Base-by-base conservation (phyloP, 2,113 vertebrate genomes). In the Sitta europaea region DNA sequence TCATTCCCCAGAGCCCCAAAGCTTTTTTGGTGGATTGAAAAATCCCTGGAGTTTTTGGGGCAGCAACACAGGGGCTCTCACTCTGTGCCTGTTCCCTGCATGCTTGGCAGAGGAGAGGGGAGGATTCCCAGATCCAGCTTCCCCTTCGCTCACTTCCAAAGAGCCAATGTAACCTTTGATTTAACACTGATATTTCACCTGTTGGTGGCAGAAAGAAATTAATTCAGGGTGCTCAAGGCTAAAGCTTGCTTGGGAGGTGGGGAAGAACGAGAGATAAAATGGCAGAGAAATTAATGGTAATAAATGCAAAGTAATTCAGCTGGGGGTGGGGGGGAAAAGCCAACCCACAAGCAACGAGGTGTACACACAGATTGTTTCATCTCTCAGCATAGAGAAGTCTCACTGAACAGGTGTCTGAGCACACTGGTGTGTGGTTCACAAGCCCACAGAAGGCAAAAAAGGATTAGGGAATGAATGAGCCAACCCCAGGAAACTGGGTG, bases 81-180 rank as follows among this genome's bases (percentile, higher is more conserved):
- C 20, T 40, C 22, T 48, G 36, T 5, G 5, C 45, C 70, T 33
- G 12, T 20, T 90, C 53, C 59, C 35, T 25, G 9, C 14, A 28
- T 0, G 0, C 45, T 21, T 1, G 38, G 27, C 3, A 2, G 55
- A 62, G 42, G 23, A 0, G 1, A 31, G 9, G 14, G 5, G 23
- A 43, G 8, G 15, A 20, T 33, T 24, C 48, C 53, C 22, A 8
- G 8, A 51, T 42, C 57, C 48, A 50, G n/a, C 22, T 58, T 38
- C 17, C 27, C 18, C 8, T 63, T 50, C 63, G 25, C 27, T 91
- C 3, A 2, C 19, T 63, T n/a, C 17, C 28, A 28, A 31, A 17
- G 5, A 94, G 35, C 42, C 48, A 57, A 6, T 1, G 5, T 43
- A 54, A 66, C 18, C 38, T 73, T 74, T 59, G 42, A 61, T 74